These are phyloP conservation scores for Lemur catta DNA, from an alignment of 2,797 vertebrate species.

Conservation along the genomic window DNA sequence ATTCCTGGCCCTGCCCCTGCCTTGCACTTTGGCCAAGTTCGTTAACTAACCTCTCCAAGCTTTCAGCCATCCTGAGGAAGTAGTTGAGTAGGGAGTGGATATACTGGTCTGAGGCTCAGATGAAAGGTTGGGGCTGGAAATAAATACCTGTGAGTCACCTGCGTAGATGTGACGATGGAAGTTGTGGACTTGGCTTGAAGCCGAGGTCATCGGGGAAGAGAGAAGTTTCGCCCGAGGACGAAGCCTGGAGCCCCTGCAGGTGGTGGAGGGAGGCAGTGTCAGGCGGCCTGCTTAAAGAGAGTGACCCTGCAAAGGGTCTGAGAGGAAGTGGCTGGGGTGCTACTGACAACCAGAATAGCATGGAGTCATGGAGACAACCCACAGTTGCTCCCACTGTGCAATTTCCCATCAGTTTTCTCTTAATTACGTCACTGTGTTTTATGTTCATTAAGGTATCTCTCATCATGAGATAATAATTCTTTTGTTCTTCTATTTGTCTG, in stretches of 20 bases:
- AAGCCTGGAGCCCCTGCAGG: background rate
- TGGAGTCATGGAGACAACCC: background rate
- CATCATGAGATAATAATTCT: background rate
- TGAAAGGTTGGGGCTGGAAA: constrained; percentile 61
- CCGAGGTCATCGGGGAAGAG: constrained; percentile 1
- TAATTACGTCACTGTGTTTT: fast-evolving
- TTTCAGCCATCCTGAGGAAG: background rate
- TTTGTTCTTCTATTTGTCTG: background rate
- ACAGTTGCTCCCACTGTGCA: fast-evolving
- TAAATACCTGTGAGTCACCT: constrained; percentile 18
- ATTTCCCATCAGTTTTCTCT: fast-evolving
- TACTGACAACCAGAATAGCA: background rate
- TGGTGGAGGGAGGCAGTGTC: background rate
- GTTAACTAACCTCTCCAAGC: background rate
- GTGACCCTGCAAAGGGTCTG: too few species aligned
- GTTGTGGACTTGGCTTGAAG: background rate
- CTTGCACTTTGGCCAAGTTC: background rate
- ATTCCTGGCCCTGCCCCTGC: background rate
- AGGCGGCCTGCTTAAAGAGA: background rate
- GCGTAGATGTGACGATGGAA: background rate
- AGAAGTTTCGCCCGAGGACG: background rate
- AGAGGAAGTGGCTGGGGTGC: background rate
- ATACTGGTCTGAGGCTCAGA: constrained; percentile 14
- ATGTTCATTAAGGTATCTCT: background rate
- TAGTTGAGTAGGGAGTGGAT: background rate